These are phyloP conservation scores for Drosophila baimaii DNA, from an alignment of 1,140 invertebrate genomes.

Conservation along the genomic window DNA sequence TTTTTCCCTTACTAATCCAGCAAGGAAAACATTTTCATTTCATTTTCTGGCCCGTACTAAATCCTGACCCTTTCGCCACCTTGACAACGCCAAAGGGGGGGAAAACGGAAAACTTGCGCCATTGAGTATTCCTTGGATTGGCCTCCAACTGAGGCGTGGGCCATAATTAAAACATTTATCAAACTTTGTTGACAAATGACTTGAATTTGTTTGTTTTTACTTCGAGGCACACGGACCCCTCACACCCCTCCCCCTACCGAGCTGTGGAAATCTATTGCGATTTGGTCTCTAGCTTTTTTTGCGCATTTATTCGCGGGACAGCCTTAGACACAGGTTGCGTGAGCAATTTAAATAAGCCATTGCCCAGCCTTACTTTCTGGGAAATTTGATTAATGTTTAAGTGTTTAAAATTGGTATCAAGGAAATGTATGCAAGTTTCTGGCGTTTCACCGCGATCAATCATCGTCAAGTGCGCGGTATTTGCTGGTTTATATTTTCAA, in stretches of 20 bases:
- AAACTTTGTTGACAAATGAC: slow-evolving; percentile 55
- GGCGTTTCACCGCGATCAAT: slow-evolving; percentile 11
- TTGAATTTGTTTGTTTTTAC: slow-evolving; percentile 40
- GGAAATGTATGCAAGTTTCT: slow-evolving; percentile 5
- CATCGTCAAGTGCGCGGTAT: slow-evolving; percentile 21
- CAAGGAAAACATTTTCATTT: slow-evolving; percentile 27
- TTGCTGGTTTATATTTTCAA: slow-evolving; percentile 13
- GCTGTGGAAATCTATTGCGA: slow-evolving; percentile 26
- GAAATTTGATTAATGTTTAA: slow-evolving; percentile 20
- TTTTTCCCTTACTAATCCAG: slow-evolving; percentile 4
- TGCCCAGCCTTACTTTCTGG: neutral
- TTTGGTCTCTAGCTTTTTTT: slow-evolving; percentile 20
- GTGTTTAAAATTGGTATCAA: neutral
- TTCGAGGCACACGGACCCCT: neutral
- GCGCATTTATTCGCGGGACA: slow-evolving; percentile 12
- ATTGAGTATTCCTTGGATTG: slow-evolving; percentile 23
- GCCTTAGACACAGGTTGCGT: slow-evolving; percentile 41
- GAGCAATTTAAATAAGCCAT: slow-evolving; percentile 25
- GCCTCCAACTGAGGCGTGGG: slow-evolving; percentile 15
- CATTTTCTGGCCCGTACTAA: slow-evolving; percentile 8
- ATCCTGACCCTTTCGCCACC: slow-evolving; percentile 33
- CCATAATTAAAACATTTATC: slow-evolving; percentile 64
- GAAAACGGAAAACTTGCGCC: slow-evolving; percentile 18
- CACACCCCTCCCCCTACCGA: too few relatives aligned
- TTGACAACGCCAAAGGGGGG: slow-evolving; percentile 6